These are phyloP conservation scores for Drosophila setosimentum DNA, from an alignment of 2,888 invertebrate genomes.

Conservation along the genomic window DNA sequence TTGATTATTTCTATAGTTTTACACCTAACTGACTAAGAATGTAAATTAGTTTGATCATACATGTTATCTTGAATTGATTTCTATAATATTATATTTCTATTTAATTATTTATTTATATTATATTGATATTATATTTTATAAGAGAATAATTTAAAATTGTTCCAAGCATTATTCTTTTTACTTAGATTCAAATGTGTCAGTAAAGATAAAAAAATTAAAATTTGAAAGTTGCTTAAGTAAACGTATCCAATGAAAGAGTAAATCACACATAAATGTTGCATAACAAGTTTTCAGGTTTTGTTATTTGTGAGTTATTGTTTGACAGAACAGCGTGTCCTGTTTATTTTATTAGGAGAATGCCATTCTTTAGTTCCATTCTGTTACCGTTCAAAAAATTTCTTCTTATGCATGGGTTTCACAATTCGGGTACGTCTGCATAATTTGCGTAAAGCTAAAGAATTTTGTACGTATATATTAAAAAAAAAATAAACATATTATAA, in stretches of 20 bases:
- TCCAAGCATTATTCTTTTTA: neutral
- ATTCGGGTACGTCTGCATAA: slow-evolving; percentile 16
- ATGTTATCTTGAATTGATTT: neutral
- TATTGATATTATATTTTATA: neutral
- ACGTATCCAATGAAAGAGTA: neutral
- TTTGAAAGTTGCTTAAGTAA: neutral
- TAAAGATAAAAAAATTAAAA: neutral
- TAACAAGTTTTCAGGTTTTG: slow-evolving; percentile 49
- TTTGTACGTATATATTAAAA: slow-evolving; percentile 18
- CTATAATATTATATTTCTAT: neutral
- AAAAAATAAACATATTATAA: slow-evolving; percentile 13
- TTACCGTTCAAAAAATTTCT: slow-evolving; percentile 41
- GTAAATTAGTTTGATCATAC: neutral
- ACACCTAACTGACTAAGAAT: neutral
- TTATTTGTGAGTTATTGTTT: slow-evolving; percentile 53
- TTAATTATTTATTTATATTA: too few species aligned
- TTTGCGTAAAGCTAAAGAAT: slow-evolving; percentile 25
- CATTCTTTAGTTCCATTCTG: slow-evolving; percentile 30
- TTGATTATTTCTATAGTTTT: neutral
- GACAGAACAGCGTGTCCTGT: slow-evolving; percentile 58
- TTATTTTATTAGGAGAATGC: slow-evolving; percentile 39
- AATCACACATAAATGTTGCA: slow-evolving; percentile 37
- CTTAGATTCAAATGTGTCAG: neutral
- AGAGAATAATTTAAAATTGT: neutral
- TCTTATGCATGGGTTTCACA: neutral